Evolutionary conservation across 35 echinoderm and acorn worm species (phyloP), one percentile per base, ranked within the genome.

Genomic region (Heliocidaris tuberculata): DNA sequence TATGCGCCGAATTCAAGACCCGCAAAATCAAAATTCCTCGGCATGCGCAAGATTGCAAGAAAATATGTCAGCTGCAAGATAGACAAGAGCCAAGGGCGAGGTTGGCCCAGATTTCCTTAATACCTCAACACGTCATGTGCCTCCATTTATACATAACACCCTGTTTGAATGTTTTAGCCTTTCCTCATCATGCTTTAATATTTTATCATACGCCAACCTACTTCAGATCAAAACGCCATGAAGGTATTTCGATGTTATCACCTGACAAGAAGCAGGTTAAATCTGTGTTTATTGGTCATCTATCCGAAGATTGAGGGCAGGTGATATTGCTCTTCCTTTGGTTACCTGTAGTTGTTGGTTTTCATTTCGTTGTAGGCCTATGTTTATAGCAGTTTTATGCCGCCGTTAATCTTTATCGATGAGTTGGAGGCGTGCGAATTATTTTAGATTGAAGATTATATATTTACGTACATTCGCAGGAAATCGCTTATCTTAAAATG

Each of bases 61-160:
- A 42, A 78, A 78, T 78, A 78, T 78, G 65, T 78, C 65, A 78
- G 19, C 21, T 78, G 65, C 21, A 78, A 78, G 65, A 78, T 27
- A 78, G 65, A 78, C 65, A 78, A 78, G 65, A n/a, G 65, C 65
- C 65, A 78, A 78, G 65, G 65, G 65, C 65, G 21, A 78, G 65
- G 7, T 78, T 78, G 65, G 65, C 65, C 65, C 65, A 78, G 65
- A 21, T 78, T 78, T 78, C 65, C 7, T 78, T 78, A 78, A 78
- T 78, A 78, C 65, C 65, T 24, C 21, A 27, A 78, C 27, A 78
- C 65, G 65, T 7, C 65, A 78, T 78, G 65, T 78, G 65, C 27
- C 65, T 78, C 17, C 65, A 78, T 78, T 78, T 78, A 42, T 78
- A 29, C 65, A 78, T 27, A 78, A 78, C 19, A 21, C 65, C 61